Percentiles rank a stretch among this genome's conserved stretches.
Evolutionary conservation across 2,113 vertebrate species (phyloP).

Genomic region (Speoplatyrhinus poulsoni): DNA sequence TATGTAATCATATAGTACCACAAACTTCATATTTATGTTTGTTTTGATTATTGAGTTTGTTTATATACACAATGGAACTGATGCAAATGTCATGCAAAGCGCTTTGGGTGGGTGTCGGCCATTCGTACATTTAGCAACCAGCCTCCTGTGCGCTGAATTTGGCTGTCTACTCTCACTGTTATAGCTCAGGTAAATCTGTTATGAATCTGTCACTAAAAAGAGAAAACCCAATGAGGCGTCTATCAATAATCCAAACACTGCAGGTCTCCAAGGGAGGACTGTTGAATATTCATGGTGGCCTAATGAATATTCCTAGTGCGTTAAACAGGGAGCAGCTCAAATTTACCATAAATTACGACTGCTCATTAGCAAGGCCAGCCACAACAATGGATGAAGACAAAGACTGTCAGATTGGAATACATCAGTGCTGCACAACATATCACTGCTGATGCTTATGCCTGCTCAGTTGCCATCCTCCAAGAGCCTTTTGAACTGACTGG

Average conservation of each 20-base stretch:
- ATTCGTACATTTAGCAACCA: neutral
- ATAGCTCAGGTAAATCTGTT: constrained; percentile 17
- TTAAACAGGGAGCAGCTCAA: constrained; percentile 39
- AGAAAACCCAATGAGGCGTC: constrained; percentile 33
- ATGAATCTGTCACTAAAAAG: constrained; percentile 41
- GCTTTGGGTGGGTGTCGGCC: too few relatives aligned
- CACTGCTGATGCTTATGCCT: too few relatives aligned
- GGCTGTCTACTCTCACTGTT: neutral
- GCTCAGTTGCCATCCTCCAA: too few relatives aligned
- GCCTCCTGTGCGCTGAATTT: neutral
- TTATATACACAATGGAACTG: too few relatives aligned
- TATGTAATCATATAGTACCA: too few relatives aligned
- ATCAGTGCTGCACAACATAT: neutral
- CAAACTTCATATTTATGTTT: too few relatives aligned
- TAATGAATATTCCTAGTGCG: constrained; percentile 49
- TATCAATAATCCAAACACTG: constrained; percentile 46
- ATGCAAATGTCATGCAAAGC: too few relatives aligned
- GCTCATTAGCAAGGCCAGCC: constrained; percentile 39
- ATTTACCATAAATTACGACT: neutral
- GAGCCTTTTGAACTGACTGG: too few relatives aligned
- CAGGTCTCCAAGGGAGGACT: constrained; percentile 8
- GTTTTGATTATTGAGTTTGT: too few relatives aligned
- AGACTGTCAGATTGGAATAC: neutral
- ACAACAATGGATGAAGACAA: constrained; percentile 12
- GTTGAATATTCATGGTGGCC: constrained; percentile 45